A percentile compares a stretch with the other conserved stretches of the same genome.
Evolutionary conservation across 2,113 vertebrate genomes (phyloP).

Genomic region (Chamaetylas fuelleborni): DNA sequence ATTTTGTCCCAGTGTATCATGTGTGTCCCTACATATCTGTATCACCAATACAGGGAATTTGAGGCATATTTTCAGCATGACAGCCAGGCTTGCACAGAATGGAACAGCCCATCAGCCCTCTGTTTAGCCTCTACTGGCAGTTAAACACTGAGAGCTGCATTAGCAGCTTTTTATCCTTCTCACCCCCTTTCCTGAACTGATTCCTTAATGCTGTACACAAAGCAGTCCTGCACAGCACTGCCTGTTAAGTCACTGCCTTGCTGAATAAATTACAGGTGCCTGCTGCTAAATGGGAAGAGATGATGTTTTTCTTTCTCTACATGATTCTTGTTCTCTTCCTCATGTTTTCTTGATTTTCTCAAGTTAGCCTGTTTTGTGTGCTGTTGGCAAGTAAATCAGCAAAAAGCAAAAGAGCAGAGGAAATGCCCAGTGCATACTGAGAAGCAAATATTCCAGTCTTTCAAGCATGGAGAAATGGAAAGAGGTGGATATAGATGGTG

Average conservation of each 20-base stretch:
- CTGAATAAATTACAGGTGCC: background rate
- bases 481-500: background rate
- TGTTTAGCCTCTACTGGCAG: background rate
- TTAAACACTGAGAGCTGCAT: background rate
- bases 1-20: background rate
- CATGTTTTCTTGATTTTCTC: background rate
- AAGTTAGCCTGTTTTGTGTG: background rate
- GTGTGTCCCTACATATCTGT: background rate
- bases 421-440: background rate
- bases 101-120: background rate
- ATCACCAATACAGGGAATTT: background rate
- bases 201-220: background rate
- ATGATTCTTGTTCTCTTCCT: background rate
- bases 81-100: background rate
- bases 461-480: background rate
- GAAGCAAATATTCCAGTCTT: background rate
- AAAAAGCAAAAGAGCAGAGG: background rate
- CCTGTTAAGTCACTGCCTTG: background rate
- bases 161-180: background rate
- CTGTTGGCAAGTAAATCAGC: background rate
- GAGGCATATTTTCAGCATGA: background rate
- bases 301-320: background rate
- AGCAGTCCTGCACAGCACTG: background rate
- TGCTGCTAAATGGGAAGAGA: background rate
- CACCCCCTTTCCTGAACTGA: background rate